A percentile compares a stretch with the other conserved stretches of the same genome.
Conservation (phyloP, 2,888 invertebrate species). For the Falcaria lacertinaria region DNA sequence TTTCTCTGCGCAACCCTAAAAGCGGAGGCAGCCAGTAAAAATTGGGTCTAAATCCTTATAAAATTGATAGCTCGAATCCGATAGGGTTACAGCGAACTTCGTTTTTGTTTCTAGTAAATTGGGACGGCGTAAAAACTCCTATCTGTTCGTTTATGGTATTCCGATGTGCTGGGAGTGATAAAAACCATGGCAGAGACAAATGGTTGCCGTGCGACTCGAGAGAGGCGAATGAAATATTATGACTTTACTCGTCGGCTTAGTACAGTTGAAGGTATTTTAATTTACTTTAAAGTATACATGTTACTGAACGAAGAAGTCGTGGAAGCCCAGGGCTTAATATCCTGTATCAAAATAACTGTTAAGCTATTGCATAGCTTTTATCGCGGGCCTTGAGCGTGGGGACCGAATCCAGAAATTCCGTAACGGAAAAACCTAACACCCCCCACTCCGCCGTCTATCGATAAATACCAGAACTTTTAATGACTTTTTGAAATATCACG, state of each 20-base stretch:
- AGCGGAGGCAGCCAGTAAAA: slow-evolving; percentile 30
- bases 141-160: slow-evolving; percentile 31
- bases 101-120: slow-evolving; percentile 33
- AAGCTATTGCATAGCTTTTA: no score
- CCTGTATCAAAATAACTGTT: no score
- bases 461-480: no score
- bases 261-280: not conserved
- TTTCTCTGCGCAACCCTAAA: slow-evolving; percentile 11
- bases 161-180: slow-evolving; percentile 28
- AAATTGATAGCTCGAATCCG: slow-evolving; percentile 25
- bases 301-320: no score
- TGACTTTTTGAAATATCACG: no score
- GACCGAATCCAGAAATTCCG: no score
- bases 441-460: no score
- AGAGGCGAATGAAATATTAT: not conserved
- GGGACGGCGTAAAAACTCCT: slow-evolving; percentile 31
- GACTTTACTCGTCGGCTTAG: not conserved
- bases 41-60: slow-evolving; percentile 25
- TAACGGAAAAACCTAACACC: no score
- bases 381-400: no score
- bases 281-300: not conserved
- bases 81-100: slow-evolving; percentile 9
- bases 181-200: slow-evolving; percentile 30
- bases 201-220: slow-evolving; percentile 13
- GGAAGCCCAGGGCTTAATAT: no score